These are phyloP conservation scores for Chironomus riparius DNA, from an alignment of 2,888 invertebrate genomes.

Conservation along the genomic window DNA sequence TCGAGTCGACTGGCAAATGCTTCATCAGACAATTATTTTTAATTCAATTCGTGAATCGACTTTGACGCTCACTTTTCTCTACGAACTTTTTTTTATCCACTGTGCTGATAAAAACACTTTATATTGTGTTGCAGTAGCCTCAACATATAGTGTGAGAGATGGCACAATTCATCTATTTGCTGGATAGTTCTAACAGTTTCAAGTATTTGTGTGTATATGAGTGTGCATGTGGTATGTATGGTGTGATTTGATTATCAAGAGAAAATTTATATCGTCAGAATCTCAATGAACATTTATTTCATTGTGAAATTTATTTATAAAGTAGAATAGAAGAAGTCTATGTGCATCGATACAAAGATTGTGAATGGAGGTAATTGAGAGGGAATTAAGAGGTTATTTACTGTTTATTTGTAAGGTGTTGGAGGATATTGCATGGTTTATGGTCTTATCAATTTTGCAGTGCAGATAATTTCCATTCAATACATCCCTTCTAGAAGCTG, in stretches of 20 bases:
- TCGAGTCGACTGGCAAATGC: background rate
- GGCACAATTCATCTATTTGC: too few relatives aligned
- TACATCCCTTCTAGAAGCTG: too few relatives aligned
- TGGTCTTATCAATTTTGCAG: too few relatives aligned
- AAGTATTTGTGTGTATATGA: too few relatives aligned
- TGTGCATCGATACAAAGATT: background rate
- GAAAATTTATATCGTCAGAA: slow-evolving; percentile 12
- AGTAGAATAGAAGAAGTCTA: background rate
- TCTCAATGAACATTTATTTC: background rate
- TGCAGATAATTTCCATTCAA: too few relatives aligned
- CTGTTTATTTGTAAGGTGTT: too few relatives aligned
- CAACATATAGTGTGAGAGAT: too few relatives aligned
- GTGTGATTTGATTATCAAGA: slow-evolving; percentile 15
- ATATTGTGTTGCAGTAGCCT: too few relatives aligned
- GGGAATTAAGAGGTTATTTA: too few relatives aligned
- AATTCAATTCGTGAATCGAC: slow-evolving; percentile 7
- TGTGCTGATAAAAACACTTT: background rate
- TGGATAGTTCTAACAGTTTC: too few relatives aligned
- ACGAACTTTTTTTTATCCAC: background rate
- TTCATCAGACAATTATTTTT: slow-evolving; percentile 27
- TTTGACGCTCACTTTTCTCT: background rate
- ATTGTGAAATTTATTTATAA: background rate
- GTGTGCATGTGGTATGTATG: background rate
- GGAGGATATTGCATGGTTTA: too few relatives aligned
- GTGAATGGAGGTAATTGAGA: background rate